Percentiles rank a stretch among this genome's conserved stretches.
phyloP scores from a whole-genome alignment of 1,140 invertebrate genomes.

The Cherax quadricarinatus region DNA sequence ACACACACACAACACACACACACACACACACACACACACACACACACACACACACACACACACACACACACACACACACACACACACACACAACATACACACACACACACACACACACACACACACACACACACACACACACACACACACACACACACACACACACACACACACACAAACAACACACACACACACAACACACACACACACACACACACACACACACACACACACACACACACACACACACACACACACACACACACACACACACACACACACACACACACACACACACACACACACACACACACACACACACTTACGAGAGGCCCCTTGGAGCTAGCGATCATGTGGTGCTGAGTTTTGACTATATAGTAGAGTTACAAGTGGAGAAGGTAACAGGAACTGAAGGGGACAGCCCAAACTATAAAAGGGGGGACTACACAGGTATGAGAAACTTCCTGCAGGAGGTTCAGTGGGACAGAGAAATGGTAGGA shows the following conservation, averaged over 20 bases:
- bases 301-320: slow-evolving; percentile 28
- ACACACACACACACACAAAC: too few species aligned
- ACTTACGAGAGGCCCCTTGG: too few species aligned
- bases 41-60: slow-evolving; percentile 25
- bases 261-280: not conserved
- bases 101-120: slow-evolving; percentile 22
- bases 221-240: slow-evolving; percentile 28
- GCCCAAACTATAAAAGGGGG: too few species aligned
- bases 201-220: slow-evolving; percentile 20
- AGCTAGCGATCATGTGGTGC: too few species aligned
- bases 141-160: too few species aligned
- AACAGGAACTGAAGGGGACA: too few species aligned
- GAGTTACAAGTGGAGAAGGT: too few species aligned
- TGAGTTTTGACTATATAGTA: too few species aligned
- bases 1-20: not conserved
- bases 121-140: slow-evolving; percentile 23
- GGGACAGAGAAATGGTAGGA: too few species aligned
- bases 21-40: slow-evolving; percentile 14
- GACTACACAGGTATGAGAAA: too few species aligned
- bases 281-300: slow-evolving; percentile 28
- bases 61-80: slow-evolving; percentile 10
- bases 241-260: slow-evolving; percentile 22
- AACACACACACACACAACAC: too few species aligned
- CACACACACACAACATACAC: not conserved
- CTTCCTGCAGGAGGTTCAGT: too few species aligned